A percentile compares a stretch with the other conserved stretches of the same genome.
phyloP scores from a whole-genome alignment of 2,797 vertebrate species.

The Pogoniulus pusillus region DNA sequence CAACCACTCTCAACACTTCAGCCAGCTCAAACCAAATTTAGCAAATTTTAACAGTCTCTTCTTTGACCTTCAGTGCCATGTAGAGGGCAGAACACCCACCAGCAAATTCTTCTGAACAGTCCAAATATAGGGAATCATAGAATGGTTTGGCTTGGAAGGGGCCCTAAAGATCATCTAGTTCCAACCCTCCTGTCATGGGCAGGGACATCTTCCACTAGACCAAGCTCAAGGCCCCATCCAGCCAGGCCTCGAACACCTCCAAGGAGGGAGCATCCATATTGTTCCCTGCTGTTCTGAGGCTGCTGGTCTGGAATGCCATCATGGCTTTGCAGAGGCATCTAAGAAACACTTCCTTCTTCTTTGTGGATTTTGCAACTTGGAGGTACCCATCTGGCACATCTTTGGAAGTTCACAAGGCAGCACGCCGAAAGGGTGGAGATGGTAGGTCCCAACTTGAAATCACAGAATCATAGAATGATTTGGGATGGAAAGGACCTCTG shows the following conservation, averaged over 20 bases:
- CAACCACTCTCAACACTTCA: not conserved
- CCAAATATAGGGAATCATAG: not conserved
- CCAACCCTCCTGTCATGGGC: no score
- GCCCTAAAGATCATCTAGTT: no score
- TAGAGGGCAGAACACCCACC: not conserved
- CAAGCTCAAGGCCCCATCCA: no score
- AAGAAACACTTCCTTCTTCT: not conserved
- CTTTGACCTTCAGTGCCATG: not conserved
- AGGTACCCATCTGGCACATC: not conserved
- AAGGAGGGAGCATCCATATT: not conserved
- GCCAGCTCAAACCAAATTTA: not conserved
- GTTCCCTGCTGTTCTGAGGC: not conserved
- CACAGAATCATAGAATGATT: no score
- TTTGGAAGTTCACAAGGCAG: not conserved
- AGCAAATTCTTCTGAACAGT: not conserved
- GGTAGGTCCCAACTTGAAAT: not conserved
- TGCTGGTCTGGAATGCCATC: not conserved
- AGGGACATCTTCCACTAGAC: no score
- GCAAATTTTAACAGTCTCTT: no score
- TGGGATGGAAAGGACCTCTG: no score
- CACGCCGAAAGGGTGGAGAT: fast-evolving
- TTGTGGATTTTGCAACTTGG: not conserved
- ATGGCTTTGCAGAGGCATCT: not conserved
- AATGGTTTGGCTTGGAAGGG: no score
- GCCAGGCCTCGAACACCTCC: no score